A percentile compares a stretch with the other conserved stretches of the same genome.
These are phyloP conservation scores for Halcyon leucocephala DNA, from an alignment of 2,797 vertebrate species.

Conservation along the genomic window DNA sequence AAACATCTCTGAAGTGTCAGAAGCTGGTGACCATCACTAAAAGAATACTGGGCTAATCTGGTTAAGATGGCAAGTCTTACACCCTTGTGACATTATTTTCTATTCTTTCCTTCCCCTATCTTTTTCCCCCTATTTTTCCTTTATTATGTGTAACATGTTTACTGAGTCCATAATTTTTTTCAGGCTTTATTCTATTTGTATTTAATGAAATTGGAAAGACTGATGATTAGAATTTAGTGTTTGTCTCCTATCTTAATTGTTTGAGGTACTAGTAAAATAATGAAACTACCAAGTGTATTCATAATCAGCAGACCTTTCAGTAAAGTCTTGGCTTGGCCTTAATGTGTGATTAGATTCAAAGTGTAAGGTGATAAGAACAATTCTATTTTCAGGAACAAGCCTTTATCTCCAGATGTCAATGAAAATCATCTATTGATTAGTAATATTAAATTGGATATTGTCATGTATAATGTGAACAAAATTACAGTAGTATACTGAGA, in stretches of 20 bases:
- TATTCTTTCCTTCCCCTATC: neutral
- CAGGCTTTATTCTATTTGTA: neutral
- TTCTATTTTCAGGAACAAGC: neutral
- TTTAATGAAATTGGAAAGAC: neutral
- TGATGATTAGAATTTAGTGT: neutral
- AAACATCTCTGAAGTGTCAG: neutral
- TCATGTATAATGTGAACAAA: neutral
- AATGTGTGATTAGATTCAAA: neutral
- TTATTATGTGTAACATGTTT: neutral
- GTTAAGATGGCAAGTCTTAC: neutral
- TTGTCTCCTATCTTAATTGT: neutral
- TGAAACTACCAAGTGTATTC: neutral
- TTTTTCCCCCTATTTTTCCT: neutral
- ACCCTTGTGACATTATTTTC: neutral
- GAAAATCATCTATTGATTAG: neutral
- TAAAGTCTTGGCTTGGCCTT: neutral
- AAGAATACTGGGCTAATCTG: neutral
- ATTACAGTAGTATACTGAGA: neutral
- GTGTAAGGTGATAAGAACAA: neutral
- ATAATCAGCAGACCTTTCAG: neutral
- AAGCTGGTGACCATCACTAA: neutral
- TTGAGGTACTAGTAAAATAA: neutral
- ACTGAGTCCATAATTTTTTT: neutral
- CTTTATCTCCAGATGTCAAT: neutral
- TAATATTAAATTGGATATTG: neutral